phyloP scores from a whole-genome alignment of 2,888 invertebrate genomes.

The Caenorhabditis japonica region DNA sequence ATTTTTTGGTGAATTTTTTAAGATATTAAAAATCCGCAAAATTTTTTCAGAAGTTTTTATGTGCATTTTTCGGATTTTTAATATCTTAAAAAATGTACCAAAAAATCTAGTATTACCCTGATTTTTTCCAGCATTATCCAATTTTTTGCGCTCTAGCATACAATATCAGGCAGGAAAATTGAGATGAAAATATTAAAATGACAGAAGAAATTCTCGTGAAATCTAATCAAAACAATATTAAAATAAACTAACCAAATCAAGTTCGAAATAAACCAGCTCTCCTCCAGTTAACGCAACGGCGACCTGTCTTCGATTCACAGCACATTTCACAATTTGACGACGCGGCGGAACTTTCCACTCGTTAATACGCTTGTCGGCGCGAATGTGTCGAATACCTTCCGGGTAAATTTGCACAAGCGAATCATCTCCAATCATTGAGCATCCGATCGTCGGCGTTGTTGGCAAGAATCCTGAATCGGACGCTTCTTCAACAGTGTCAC shows the following conservation, averaged over 20 bases:
- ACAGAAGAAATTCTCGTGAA: too few relatives aligned
- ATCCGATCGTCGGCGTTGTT: conserved; percentile 97
- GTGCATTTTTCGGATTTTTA: too few relatives aligned
- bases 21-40: too few relatives aligned
- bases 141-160: too few relatives aligned
- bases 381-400: conserved; percentile 97
- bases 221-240: too few relatives aligned
- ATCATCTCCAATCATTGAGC: conserved; percentile 96
- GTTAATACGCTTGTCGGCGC: conserved; percentile 96
- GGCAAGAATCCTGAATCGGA: conserved; percentile 99
- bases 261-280: conserved; percentile 98
- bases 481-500: conserved; percentile 99
- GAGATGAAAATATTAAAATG: too few relatives aligned
- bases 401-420: conserved; percentile 97
- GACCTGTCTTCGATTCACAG: conserved; percentile 97
- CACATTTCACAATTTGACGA: conserved; percentile 95
- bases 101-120: too few relatives aligned
- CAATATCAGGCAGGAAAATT: too few relatives aligned
- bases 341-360: conserved; percentile 99
- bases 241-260: conserved; percentile 98
- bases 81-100: too few relatives aligned
- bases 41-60: too few relatives aligned
- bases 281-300: conserved; percentile 97
- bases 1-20: too few relatives aligned
- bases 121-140: too few relatives aligned